phyloP scores from a whole-genome alignment of 2,113 vertebrate species.

The Clarias gariepinus region DNA sequence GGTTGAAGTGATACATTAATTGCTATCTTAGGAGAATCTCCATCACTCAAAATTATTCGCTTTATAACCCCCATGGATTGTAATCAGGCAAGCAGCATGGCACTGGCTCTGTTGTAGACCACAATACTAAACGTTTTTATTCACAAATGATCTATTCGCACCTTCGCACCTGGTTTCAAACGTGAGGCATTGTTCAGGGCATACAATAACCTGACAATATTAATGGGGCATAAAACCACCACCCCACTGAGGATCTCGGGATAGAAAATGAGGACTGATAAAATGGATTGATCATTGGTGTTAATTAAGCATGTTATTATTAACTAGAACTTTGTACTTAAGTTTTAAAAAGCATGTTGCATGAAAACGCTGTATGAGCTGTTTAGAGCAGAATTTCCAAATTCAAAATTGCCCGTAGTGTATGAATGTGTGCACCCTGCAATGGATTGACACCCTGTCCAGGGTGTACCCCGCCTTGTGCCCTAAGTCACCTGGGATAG shows the following conservation, averaged over 20 bases:
- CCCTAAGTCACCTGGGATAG: no score
- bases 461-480: no score
- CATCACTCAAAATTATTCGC: constrained; percentile 5
- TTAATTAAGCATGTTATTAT: not conserved
- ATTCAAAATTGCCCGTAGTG: no score
- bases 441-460: no score
- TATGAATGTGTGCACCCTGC: no score
- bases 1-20: constrained; percentile 12
- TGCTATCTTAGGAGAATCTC: not conserved
- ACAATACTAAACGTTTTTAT: constrained; percentile 29
- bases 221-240: not conserved
- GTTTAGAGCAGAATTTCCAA: not conserved
- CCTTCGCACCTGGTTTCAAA: not conserved
- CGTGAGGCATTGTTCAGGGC: not conserved
- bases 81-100: constrained; percentile 17
- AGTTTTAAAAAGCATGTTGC: not conserved
- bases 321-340: not conserved
- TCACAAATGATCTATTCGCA: not conserved
- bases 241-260: not conserved
- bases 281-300: not conserved
- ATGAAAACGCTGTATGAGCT: not conserved
- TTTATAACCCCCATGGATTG: not conserved
- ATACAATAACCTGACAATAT: not conserved
- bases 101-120: not conserved
- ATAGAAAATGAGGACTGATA: not conserved